Conservation (phyloP, 2,113 vertebrate species). For the Gila orcuttii region DNA sequence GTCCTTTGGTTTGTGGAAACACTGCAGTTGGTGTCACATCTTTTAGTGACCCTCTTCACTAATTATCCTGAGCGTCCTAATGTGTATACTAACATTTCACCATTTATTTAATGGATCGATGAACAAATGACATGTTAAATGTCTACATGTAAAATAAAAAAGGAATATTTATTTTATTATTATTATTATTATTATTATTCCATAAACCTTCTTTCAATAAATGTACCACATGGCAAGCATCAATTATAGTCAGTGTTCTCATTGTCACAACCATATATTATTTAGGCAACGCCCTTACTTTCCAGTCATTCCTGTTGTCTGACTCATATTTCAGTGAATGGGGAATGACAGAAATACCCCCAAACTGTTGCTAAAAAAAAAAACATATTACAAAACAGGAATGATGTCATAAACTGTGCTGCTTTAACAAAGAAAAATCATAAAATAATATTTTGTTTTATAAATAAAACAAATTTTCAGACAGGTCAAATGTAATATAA, state of each 20-base stretch:
- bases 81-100: slow-evolving; percentile 38
- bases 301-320: too few species aligned
- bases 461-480: too few species aligned
- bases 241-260: not conserved
- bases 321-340: not conserved
- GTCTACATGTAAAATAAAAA: too few species aligned
- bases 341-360: too few species aligned
- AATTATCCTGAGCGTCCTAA: not conserved
- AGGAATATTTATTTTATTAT: too few species aligned
- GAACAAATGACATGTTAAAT: not conserved
- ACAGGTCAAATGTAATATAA: too few species aligned
- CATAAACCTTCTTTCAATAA: not conserved
- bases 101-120: slow-evolving; percentile 32
- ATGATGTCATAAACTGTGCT: too few species aligned
- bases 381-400: too few species aligned
- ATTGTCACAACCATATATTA: not conserved
- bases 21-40: slow-evolving; percentile 44
- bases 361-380: too few species aligned
- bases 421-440: too few species aligned
- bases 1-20: slow-evolving; percentile 49
- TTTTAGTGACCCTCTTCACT: not conserved
- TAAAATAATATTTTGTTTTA: too few species aligned
- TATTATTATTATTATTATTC: not conserved
- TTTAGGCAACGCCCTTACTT: not conserved
- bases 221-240: not conserved